These are phyloP conservation scores for Drepana falcataria DNA, from an alignment of 2,888 invertebrate genomes.

Conservation along the genomic window DNA sequence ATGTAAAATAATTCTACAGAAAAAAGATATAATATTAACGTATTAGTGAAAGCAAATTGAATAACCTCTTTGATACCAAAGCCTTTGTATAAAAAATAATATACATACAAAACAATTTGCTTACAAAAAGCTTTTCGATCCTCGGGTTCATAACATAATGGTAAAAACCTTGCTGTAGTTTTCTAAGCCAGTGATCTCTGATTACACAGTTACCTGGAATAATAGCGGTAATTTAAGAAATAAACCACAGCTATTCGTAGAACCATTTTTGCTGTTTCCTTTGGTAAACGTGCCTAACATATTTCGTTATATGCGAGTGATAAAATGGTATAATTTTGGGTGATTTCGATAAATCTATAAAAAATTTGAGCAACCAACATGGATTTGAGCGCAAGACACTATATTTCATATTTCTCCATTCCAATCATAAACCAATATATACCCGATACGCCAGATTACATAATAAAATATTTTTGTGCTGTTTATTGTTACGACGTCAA, in stretches of 20 bases:
- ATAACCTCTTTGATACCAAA: neutral
- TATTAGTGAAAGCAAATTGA: neutral
- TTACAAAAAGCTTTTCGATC: slow-evolving; percentile 8
- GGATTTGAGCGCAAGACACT: too few species aligned
- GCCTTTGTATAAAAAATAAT: neutral
- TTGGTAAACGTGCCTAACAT: slow-evolving; percentile 34
- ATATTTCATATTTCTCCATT: too few species aligned
- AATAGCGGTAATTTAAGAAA: slow-evolving; percentile 59
- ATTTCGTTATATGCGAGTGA: slow-evolving; percentile 19
- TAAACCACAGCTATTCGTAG: slow-evolving; percentile 43
- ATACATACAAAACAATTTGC: slow-evolving; percentile 4
- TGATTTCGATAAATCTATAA: slow-evolving; percentile 4
- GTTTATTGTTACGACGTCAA: slow-evolving; percentile 3
- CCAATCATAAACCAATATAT: neutral
- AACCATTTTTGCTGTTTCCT: slow-evolving; percentile 45
- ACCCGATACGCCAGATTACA: neutral
- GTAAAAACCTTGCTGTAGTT: slow-evolving; percentile 27
- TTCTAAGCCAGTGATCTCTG: slow-evolving; percentile 33
- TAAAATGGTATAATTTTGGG: slow-evolving; percentile 11
- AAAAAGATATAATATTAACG: neutral
- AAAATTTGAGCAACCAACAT: too few species aligned
- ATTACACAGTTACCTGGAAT: slow-evolving; percentile 40
- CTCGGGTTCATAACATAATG: slow-evolving; percentile 17
- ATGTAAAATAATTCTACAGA: too few species aligned
- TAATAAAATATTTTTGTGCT: slow-evolving; percentile 7